A percentile compares a stretch with the other conserved stretches of the same genome.
phyloP scores from a whole-genome alignment of 1,140 invertebrate species.

The Lepidurus couesii region DNA sequence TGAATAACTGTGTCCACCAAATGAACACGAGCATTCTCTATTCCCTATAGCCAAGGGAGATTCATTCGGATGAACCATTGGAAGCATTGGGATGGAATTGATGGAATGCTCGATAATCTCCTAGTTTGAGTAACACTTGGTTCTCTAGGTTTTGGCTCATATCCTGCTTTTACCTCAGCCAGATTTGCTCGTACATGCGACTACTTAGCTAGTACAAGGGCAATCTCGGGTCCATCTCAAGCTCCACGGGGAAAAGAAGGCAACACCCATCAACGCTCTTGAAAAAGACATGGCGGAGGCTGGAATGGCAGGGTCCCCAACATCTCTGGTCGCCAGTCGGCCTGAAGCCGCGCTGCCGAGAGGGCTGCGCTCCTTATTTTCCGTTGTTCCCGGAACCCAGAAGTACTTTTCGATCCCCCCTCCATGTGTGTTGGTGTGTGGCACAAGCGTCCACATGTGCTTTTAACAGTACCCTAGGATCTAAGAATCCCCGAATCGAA shows the following conservation, averaged over 20 bases:
- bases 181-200: conserved; percentile 3
- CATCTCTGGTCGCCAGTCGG: conserved; percentile 6
- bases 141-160: not conserved
- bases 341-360: conserved; percentile 20
- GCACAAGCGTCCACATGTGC: not conserved
- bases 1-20: too few species aligned
- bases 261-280: conserved; percentile 4
- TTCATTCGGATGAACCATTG: not conserved
- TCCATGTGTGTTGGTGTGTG: not conserved
- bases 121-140: not conserved
- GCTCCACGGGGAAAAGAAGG: not conserved
- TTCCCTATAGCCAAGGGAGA: too few species aligned
- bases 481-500: not conserved
- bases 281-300: conserved; percentile 20
- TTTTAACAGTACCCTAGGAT: not conserved
- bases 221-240: not conserved
- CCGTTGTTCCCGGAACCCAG: not conserved
- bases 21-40: too few species aligned
- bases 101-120: not conserved
- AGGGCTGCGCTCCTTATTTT: conserved; percentile 3
- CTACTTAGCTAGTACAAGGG: not conserved
- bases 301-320: conserved; percentile 8
- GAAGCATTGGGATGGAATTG: not conserved
- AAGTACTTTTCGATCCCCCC: not conserved
- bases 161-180: not conserved